Percentiles rank a stretch among this genome's conserved stretches.
phyloP scores from a whole-genome alignment of 2,888 invertebrate genomes.

The Hylaea fasciaria region DNA sequence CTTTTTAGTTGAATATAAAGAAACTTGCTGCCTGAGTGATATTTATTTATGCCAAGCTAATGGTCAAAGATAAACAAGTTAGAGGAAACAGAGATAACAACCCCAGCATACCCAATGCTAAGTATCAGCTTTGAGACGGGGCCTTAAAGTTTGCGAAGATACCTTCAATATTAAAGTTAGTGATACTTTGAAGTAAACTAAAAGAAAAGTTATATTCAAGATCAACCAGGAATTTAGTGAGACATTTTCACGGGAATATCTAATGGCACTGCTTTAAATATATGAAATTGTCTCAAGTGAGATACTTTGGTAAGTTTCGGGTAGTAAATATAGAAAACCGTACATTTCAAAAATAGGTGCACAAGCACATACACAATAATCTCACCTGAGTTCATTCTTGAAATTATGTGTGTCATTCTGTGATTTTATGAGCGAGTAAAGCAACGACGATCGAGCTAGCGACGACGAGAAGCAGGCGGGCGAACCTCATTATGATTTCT shows the following conservation, averaged over 20 bases:
- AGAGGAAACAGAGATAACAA: not conserved
- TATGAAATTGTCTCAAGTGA: not conserved
- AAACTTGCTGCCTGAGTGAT: not conserved
- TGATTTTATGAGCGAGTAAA: no score
- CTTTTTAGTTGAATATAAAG: constrained; percentile 1
- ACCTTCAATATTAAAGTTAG: constrained; percentile 10
- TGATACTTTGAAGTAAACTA: constrained; percentile 1
- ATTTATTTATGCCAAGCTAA: not conserved
- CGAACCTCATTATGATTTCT: no score
- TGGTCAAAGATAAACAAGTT: not conserved
- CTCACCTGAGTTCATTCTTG: no score
- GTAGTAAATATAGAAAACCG: no score
- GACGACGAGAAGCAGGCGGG: no score
- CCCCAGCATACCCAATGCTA: not conserved
- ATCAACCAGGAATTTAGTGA: constrained; percentile 4
- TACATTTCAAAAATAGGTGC: no score
- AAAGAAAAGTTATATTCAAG: constrained; percentile 6
- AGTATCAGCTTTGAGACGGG: constrained; percentile 14
- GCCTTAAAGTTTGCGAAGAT: constrained; percentile 12
- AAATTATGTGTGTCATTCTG: no score
- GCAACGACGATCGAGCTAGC: no score
- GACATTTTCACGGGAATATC: constrained; percentile 8
- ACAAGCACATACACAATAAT: no score
- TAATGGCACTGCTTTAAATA: constrained; percentile 10
- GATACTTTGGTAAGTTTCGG: no score